phyloP scores from a whole-genome alignment of 2,113 vertebrate genomes.

The Nerophis ophidion region DNA sequence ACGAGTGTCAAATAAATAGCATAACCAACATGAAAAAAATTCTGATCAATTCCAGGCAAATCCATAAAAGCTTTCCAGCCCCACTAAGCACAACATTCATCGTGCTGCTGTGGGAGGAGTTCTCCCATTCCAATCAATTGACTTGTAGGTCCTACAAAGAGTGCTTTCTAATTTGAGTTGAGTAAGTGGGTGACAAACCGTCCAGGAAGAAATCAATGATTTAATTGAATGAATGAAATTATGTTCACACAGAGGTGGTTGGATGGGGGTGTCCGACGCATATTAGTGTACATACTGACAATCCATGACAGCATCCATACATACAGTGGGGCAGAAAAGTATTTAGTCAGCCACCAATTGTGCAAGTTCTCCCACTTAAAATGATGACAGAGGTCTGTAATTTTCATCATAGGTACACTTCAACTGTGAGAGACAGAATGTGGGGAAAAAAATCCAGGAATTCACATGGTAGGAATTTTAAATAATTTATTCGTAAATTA shows the following conservation, averaged over 20 bases:
- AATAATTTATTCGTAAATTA: too few relatives aligned
- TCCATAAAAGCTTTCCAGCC: constrained; percentile 42
- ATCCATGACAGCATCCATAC: constrained; percentile 25
- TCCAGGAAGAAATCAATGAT: constrained; percentile 64
- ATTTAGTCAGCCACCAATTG: too few relatives aligned
- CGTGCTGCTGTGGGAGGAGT: constrained; percentile 53
- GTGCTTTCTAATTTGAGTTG: constrained; percentile 66
- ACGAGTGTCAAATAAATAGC: constrained; percentile 11
- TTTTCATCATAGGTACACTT: too few relatives aligned
- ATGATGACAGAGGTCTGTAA: too few relatives aligned
- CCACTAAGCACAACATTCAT: constrained; percentile 63
- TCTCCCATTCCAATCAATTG: constrained; percentile 50
- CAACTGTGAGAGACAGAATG: too few relatives aligned
- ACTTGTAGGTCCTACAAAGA: constrained; percentile 56
- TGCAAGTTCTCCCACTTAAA: too few relatives aligned
- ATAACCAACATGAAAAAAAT: constrained; percentile 69
- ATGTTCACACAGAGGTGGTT: constrained; percentile 44
- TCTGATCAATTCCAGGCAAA: constrained; percentile 68
- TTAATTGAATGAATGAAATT: constrained; percentile 34
- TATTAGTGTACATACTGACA: constrained; percentile 40
- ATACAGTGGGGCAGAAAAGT: too few relatives aligned
- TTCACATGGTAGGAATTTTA: too few relatives aligned
- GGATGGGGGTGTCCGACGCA: constrained; percentile 27
- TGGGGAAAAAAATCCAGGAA: too few relatives aligned
- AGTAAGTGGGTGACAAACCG: constrained; percentile 74